Evolutionary conservation across 2,888 invertebrate genomes (phyloP).

Genomic region (Ommatoiulus sabulosus): DNA sequence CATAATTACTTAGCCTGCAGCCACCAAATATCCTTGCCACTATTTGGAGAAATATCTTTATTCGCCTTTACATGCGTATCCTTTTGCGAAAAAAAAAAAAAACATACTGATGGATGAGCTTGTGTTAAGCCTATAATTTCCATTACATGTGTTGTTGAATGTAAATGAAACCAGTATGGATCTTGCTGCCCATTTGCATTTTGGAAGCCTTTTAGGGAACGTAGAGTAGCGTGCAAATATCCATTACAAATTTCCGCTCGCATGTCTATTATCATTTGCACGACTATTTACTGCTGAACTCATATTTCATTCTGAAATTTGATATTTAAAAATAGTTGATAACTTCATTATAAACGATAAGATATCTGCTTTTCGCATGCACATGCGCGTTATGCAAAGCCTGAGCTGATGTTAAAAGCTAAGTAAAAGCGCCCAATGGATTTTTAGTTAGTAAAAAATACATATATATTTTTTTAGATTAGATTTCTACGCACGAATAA

Average conservation of each 20-base stretch:
- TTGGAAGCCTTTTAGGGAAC: not conserved
- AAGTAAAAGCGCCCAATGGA: not conserved
- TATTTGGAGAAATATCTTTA: conserved; percentile 1
- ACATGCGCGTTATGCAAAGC: not conserved
- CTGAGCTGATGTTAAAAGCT: not conserved
- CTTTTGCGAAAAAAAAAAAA: not conserved
- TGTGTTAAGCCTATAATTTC: not conserved
- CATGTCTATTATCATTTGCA: conserved; percentile 21
- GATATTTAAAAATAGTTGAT: conserved; percentile 23
- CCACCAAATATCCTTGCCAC: not conserved
- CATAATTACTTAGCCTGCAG: not conserved
- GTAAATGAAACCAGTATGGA: not conserved
- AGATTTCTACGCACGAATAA: conserved; percentile 18
- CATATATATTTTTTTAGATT: not conserved
- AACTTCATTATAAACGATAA: not conserved
- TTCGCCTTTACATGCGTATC: no score
- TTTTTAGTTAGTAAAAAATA: not conserved
- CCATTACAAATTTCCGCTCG: not conserved
- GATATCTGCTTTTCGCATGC: not conserved
- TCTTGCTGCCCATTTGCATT: not conserved
- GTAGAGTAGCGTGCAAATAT: conserved; percentile 19
- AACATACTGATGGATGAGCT: not conserved
- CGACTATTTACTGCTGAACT: not conserved
- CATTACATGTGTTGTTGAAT: not conserved
- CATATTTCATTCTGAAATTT: not conserved